A percentile compares a stretch with the other conserved stretches of the same genome.
These are phyloP conservation scores for Tragelaphus scriptus DNA, from an alignment of 2,113 vertebrate species.

Conservation along the genomic window DNA sequence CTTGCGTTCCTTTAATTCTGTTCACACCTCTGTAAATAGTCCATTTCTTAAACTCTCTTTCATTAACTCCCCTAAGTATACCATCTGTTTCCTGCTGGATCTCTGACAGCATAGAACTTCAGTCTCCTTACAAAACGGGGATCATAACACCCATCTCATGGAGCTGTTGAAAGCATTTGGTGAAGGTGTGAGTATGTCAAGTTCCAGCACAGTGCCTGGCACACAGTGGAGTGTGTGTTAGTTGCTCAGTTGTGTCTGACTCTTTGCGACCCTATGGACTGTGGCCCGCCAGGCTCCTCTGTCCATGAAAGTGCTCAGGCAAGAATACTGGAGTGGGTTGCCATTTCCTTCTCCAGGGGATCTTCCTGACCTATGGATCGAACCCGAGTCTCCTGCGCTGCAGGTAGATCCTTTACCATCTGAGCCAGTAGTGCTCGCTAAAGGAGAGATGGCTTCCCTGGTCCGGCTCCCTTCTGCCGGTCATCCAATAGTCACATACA, in stretches of 20 bases:
- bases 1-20: background rate
- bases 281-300: background rate
- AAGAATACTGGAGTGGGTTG: background rate
- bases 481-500: background rate
- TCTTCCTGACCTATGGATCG: background rate
- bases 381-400: background rate
- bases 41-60: background rate
- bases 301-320: background rate
- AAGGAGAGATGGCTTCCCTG: background rate
- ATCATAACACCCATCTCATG: background rate
- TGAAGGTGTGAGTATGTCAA: background rate
- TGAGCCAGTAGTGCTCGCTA: background rate
- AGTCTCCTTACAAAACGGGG: background rate
- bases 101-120: background rate
- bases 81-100: background rate
- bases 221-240: background rate
- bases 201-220: background rate
- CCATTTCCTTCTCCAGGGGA: background rate
- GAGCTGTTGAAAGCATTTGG: background rate
- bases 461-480: background rate
- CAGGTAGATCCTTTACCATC: background rate
- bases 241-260: background rate
- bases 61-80: background rate
- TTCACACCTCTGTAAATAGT: background rate
- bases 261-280: background rate